Evolutionary conservation across 2,888 invertebrate genomes (phyloP), one percentile per base, ranked within the genome.

Genomic region (Sthenelais limicola): DNA sequence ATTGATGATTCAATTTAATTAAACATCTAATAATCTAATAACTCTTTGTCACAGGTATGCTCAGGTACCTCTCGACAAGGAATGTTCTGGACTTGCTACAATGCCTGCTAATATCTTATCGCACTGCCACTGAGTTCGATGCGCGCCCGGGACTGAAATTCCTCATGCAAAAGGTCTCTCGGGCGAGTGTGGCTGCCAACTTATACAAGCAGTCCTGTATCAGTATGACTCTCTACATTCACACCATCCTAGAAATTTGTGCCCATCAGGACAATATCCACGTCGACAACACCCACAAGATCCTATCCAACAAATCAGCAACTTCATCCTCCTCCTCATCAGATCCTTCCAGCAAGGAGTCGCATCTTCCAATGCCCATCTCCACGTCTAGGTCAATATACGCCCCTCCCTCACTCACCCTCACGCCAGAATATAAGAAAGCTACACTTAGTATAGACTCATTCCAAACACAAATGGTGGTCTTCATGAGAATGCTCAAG

Each of bases 121-220:
- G 91, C 69, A 91, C 94, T 73, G 93, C 96, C 0, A 90, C 93
- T 85, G 94, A 94, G 82, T 97, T 97, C 85, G 97, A 97, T 87
- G 91, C 92, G 9, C 91, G 97, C 38, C 97, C 97, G 0, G 97
- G 97, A 0, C 89, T 97, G 26, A 97, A 97, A 87, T 97, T 97
- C 86, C 91, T 97, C 2, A 92, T 96, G 76, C 97, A 97, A 88
- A 97, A 97, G 74, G 86, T 87, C 49, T 82, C 84, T 0, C 80
- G 83, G n/a, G 81, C 85, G 3, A 82, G 82, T 21, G 85, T 86
- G n/a, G 86, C 87, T 9, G 85, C 86, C 33, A 87, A 87, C 74
- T 77, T 87, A 58, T 87, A 87, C 81, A 86, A 85, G 74, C 96
- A 96, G 88, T 94, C 96, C 12, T 95, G 95, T 38, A 94, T 95